Evolutionary conservation across 2,113 vertebrate genomes (phyloP), one percentile per base, ranked within the genome.

Genomic region (Tympanuchus pallidicinctus): DNA sequence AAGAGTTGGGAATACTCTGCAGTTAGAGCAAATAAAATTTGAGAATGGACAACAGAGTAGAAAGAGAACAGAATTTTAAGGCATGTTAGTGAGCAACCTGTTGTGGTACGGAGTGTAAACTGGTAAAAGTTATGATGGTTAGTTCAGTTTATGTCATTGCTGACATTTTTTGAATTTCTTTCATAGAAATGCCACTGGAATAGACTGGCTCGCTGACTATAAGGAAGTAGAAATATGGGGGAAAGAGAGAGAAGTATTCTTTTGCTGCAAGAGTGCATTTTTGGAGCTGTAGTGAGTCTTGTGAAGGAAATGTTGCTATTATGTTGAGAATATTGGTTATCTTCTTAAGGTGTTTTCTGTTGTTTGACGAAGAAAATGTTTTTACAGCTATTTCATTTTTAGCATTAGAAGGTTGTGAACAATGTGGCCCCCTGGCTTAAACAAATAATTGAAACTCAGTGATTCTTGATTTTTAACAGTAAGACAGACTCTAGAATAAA

Each of bases 151-250:
- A 85, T 93, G 54, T 43, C 59, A 36, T 20, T 65, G 54, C 57
- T 59, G 63, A 57, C 0, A 0, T 60, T 81, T 88, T 86, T 78
- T 69, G 57, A 18, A 54, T 40, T 65, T 21, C 50, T 81, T 93
- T 95, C 32, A 61, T 9, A 69, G 63, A 81, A 86, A 24, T 90
- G 73, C 90, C 73, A 67, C 30, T 93, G 21, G 83, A 84, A 66
- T 32, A 72, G 63, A 19, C 27, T 93, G 88, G 81, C 54, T 95
- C 66, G 45, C 52, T 36, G 73, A 72, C 15, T 75, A 43, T 90
- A 54, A 82, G 66, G 77, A 82, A 86, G 40, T 28, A 65, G 70
- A 67, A 90, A 52, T 82, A 57, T 19, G 48, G 40, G 66, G 48
- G 27, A 72, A 67, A 69, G n/a, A 28, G 60, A 66, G 13, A 48